A percentile compares a stretch with the other conserved stretches of the same genome.
These are phyloP conservation scores for Melinopterus prodromus DNA, from an alignment of 2,888 invertebrate genomes.

Conservation along the genomic window DNA sequence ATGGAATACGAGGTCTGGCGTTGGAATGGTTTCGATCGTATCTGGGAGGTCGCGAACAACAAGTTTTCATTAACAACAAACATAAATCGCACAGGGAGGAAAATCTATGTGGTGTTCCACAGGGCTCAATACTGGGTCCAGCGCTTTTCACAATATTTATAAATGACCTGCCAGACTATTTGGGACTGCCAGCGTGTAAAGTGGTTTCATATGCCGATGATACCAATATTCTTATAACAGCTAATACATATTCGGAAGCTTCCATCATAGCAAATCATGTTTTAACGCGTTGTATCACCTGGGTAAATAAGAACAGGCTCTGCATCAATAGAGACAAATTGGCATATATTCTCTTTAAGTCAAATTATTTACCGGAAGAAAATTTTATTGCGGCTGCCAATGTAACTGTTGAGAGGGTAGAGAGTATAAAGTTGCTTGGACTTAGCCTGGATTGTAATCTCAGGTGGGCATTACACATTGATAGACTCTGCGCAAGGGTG, in stretches of 20 bases:
- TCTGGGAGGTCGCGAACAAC: background rate
- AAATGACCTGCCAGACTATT: background rate
- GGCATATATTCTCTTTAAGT: background rate
- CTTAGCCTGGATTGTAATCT: background rate
- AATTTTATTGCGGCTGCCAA: background rate
- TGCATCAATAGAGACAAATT: background rate
- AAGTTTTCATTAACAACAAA: constrained; percentile 4
- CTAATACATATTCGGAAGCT: background rate
- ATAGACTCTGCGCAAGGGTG: background rate
- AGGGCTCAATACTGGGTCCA: background rate
- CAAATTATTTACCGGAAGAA: background rate
- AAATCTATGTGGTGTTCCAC: background rate
- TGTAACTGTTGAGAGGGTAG: background rate
- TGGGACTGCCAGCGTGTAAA: background rate
- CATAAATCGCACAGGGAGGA: no score
- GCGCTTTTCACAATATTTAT: background rate
- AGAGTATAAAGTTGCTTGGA: background rate
- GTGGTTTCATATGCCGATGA: background rate
- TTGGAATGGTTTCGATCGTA: background rate
- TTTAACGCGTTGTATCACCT: background rate
- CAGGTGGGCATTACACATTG: background rate
- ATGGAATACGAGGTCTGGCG: background rate
- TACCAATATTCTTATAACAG: background rate
- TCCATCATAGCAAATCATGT: background rate
- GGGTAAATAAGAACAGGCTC: background rate